Conservation (phyloP, 2,113 vertebrate species). For the Ia io region DNA sequence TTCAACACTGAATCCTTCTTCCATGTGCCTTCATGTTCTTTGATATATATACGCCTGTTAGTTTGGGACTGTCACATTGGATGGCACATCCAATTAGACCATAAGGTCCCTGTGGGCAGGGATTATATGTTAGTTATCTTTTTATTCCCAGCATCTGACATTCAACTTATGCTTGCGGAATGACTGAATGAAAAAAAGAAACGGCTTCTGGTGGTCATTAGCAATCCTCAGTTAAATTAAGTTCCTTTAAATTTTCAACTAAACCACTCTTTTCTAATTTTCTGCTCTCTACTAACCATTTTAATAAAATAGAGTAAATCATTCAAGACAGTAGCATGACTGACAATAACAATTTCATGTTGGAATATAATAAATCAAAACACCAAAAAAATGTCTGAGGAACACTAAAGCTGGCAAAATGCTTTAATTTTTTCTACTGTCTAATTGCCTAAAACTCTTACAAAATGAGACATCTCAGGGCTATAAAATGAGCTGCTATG, state of each 20-base stretch:
- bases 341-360: background rate
- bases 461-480: background rate
- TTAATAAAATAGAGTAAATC: constrained; percentile 39
- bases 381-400: background rate
- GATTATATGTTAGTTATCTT: background rate
- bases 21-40: background rate
- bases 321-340: background rate
- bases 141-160: background rate
- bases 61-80: background rate
- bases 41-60: background rate
- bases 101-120: background rate
- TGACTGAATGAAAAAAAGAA: constrained; percentile 24
- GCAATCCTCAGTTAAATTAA: background rate
- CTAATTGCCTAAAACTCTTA: constrained; percentile 8
- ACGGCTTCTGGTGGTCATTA: constrained; percentile 20
- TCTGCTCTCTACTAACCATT: background rate
- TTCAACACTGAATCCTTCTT: background rate
- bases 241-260: background rate
- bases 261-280: background rate
- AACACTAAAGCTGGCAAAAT: background rate
- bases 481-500: background rate
- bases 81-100: background rate
- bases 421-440: background rate
- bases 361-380: constrained; percentile 42
- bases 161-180: background rate